Percentiles rank a stretch among this genome's conserved stretches.
phyloP scores from a whole-genome alignment of 2,888 invertebrate genomes.

The Blera fallax region DNA sequence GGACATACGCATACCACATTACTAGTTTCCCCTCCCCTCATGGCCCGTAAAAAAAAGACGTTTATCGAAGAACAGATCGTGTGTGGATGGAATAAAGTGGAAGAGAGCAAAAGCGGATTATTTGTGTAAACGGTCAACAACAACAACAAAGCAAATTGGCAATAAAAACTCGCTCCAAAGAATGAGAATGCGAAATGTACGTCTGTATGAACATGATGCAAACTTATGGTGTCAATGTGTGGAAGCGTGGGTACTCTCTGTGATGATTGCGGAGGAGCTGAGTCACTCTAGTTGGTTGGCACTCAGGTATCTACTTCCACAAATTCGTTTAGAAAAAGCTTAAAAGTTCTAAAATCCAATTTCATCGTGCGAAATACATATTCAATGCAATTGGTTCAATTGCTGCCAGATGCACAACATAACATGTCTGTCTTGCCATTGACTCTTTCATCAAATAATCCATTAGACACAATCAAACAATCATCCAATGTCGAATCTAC shows the following conservation, averaged over 20 bases:
- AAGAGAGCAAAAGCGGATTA: conserved; percentile 58
- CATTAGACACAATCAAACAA: too few species aligned
- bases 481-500: too few species aligned
- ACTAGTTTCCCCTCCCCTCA: not conserved
- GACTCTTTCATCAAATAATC: not conserved
- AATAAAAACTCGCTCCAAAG: conserved; percentile 32
- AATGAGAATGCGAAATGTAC: conserved; percentile 52
- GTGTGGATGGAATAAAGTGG: conserved; percentile 20
- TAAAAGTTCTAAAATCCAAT: not conserved
- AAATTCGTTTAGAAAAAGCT: not conserved
- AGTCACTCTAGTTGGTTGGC: conserved; percentile 5
- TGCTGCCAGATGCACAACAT: not conserved
- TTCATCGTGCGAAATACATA: too few species aligned
- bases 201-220: conserved; percentile 1
- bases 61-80: conserved; percentile 46
- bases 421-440: not conserved
- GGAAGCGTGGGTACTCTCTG: not conserved
- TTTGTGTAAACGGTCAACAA: conserved; percentile 32
- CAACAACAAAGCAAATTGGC: conserved; percentile 25
- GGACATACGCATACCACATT: conserved; percentile 1
- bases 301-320: conserved; percentile 7
- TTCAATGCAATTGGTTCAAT: not conserved
- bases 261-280: conserved; percentile 21
- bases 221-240: conserved; percentile 23
- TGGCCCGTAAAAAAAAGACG: conserved; percentile 7